These are phyloP conservation scores for Margarornis squamiger DNA, from an alignment of 2,797 vertebrate genomes.

Conservation along the genomic window DNA sequence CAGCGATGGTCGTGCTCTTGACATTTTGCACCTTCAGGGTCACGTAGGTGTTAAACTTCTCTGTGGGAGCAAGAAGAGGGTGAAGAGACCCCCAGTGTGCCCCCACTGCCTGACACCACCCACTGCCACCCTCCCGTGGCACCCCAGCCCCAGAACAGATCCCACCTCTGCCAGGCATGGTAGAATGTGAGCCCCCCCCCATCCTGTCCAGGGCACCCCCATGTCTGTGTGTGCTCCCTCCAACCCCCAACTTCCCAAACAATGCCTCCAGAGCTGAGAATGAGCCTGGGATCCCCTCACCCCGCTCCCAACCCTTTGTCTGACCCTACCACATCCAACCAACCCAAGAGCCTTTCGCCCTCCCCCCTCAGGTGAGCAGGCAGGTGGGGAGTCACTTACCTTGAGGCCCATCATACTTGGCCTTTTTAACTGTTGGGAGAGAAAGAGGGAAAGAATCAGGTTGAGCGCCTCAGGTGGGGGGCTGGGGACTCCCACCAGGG, in stretches of 20 bases:
- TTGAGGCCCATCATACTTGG: conserved; percentile 94
- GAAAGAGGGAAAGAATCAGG: not conserved
- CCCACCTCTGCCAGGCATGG: not conserved
- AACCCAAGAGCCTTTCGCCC: not conserved
- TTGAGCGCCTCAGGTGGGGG: rapidly evolving
- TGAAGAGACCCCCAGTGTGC: not conserved
- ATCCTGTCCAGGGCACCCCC: not conserved
- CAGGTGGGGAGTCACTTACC: conserved; percentile 77
- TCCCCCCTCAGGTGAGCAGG: not conserved
- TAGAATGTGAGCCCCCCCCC: rapidly evolving
- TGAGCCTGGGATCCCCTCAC: not conserved
- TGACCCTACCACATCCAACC: not conserved
- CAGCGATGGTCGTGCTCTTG: conserved; percentile 96
- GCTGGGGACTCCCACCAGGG: not conserved
- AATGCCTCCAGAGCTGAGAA: not conserved
- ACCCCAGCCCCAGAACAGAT: not conserved
- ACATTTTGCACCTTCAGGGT: conserved; percentile 99
- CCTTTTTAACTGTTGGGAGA: conserved; percentile 93
- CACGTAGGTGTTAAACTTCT: conserved; percentile 98
- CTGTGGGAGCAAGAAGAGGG: conserved; percentile 70
- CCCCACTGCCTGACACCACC: rapidly evolving
- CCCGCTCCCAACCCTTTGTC: not conserved
- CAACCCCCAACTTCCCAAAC: not conserved
- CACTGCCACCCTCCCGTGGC: not conserved
- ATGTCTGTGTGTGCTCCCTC: not conserved